Evolutionary conservation across 1,140 invertebrate species (phyloP).

Genomic region (Penaeus vannamei): DNA sequence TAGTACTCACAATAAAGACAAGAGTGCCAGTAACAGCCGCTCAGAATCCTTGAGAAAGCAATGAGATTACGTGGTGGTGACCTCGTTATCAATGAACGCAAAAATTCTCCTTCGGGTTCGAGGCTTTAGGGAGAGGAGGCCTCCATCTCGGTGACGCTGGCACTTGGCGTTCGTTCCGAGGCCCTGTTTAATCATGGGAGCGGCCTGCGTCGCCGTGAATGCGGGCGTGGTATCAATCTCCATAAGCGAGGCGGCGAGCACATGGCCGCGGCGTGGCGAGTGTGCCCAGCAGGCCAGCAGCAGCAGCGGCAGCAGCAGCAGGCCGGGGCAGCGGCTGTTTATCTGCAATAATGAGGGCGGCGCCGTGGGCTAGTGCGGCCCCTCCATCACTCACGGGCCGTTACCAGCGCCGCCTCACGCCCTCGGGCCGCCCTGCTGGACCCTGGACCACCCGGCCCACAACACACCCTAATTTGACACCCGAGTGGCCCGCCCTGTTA

Average conservation of each 20-base stretch:
- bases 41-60: too few species aligned
- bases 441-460: constrained; percentile 60
- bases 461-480: constrained; percentile 68
- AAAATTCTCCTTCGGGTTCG: too few species aligned
- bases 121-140: too few species aligned
- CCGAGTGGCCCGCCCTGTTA: constrained; percentile 68
- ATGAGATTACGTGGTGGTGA: too few species aligned
- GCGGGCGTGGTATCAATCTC: neutral
- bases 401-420: constrained; percentile 51
- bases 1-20: too few species aligned
- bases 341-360: constrained; percentile 63
- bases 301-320: constrained; percentile 23
- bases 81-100: too few species aligned
- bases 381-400: constrained; percentile 60
- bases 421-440: constrained; percentile 25
- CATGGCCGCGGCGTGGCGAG: neutral
- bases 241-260: neutral
- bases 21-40: too few species aligned
- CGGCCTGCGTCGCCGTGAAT: neutral
- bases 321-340: constrained; percentile 49
- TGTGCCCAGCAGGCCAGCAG: neutral
- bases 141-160: too few species aligned
- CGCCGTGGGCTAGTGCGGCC: constrained; percentile 40
- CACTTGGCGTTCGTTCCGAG: too few species aligned
- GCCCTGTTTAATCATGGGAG: too few species aligned